Conservation (phyloP, 2,797 vertebrate species). For the Pogonophryne albipinna region DNA sequence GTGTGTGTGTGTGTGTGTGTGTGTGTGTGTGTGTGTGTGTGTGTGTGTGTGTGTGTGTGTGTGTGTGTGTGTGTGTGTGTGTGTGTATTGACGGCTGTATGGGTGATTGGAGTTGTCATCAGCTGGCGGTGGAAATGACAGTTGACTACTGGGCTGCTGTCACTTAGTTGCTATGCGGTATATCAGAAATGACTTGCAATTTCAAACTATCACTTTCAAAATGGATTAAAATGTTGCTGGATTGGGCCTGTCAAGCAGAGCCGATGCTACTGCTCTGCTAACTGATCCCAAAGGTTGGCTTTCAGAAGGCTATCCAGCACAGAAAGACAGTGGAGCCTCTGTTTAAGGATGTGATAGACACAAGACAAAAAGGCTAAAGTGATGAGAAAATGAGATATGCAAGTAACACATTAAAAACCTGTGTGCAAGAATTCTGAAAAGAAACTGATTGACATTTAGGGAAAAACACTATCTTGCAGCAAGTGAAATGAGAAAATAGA, state of each 20-base stretch:
- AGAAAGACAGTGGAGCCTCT: slow-evolving; percentile 45
- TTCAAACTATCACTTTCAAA: slow-evolving; percentile 85
- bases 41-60: slow-evolving; percentile 19
- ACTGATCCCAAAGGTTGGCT: slow-evolving; percentile 67
- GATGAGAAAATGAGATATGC: slow-evolving; percentile 33
- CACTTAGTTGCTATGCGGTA: slow-evolving; percentile 78
- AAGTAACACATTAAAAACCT: slow-evolving; percentile 9
- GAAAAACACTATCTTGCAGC: neutral
- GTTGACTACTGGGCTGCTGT: slow-evolving; percentile 78
- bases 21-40: slow-evolving; percentile 15
- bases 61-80: slow-evolving; percentile 13
- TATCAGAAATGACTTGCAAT: slow-evolving; percentile 85
- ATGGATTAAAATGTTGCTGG: slow-evolving; percentile 80
- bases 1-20: slow-evolving; percentile 24
- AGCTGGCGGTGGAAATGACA: slow-evolving; percentile 79
- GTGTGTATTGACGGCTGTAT: slow-evolving; percentile 49
- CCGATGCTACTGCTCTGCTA: slow-evolving; percentile 56
- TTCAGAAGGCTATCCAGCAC: slow-evolving; percentile 53
- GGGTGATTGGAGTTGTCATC: slow-evolving; percentile 81
- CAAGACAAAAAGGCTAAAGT: slow-evolving; percentile 11
- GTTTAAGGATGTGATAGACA: slow-evolving; percentile 35
- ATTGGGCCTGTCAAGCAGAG: slow-evolving; percentile 75
- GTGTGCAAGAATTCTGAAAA: neutral
- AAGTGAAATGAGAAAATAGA: neutral
- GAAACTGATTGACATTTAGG: neutral